Conservation (phyloP, 2,888 invertebrate genomes). For the Tetramorium bicarinatum region DNA sequence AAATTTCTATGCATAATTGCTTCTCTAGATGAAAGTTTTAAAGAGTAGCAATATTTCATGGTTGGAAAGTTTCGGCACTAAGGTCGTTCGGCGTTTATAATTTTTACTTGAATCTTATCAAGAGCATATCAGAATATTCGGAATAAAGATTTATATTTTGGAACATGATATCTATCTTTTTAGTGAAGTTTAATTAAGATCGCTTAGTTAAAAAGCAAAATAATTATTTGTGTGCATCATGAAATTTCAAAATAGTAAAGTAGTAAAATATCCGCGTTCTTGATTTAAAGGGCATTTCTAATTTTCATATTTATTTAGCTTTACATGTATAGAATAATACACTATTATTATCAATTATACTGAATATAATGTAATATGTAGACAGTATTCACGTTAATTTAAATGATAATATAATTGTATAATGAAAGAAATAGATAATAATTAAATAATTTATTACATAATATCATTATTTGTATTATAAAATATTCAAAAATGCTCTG, state of each 20-base stretch:
- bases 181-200: neutral
- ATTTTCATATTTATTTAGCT: neutral
- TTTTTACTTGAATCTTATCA: slow-evolving; percentile 10
- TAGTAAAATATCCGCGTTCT: neutral
- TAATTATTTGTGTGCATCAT: neutral
- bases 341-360: neutral
- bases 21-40: slow-evolving; percentile 42
- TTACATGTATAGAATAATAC: neutral
- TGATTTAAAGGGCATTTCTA: neutral
- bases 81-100: neutral
- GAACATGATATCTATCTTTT: neutral
- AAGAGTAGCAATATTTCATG: slow-evolving; percentile 21
- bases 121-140: neutral
- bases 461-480: neutral
- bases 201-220: neutral
- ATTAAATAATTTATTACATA: neutral
- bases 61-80: slow-evolving; percentile 13
- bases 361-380: neutral
- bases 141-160: neutral
- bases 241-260: neutral
- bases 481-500: neutral
- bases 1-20: slow-evolving; percentile 45
- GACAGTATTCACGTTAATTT: neutral
- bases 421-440: neutral
- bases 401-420: neutral